A percentile compares a stretch with the other conserved stretches of the same genome.
Conservation (phyloP, 2,888 invertebrate species). For the Xestia ashworthii region DNA sequence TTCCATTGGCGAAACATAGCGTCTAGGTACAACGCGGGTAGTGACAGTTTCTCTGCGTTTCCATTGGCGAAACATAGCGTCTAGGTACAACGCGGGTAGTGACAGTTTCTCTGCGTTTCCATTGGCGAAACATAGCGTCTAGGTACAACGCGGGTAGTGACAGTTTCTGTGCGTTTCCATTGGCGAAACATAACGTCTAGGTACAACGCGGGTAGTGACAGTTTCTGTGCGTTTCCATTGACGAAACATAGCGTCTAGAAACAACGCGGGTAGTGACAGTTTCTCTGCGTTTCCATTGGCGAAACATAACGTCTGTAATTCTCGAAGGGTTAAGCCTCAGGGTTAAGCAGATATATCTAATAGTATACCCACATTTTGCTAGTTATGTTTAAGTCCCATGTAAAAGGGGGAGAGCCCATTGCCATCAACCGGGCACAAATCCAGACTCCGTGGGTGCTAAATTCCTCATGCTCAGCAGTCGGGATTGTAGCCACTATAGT, state of each 20-base stretch:
- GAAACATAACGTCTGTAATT: too few species aligned
- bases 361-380: too few species aligned
- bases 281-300: neutral
- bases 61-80: neutral
- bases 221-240: neutral
- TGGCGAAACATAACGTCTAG: neutral
- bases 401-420: too few species aligned
- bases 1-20: too few species aligned
- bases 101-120: neutral
- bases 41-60: neutral
- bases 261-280: neutral
- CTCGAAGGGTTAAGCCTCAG: too few species aligned
- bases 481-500: too few species aligned
- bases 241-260: too few species aligned
- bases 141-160: neutral
- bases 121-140: neutral
- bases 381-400: too few species aligned
- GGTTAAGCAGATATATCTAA: too few species aligned
- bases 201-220: neutral
- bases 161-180: neutral
- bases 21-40: neutral
- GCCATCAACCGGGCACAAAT: too few species aligned
- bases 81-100: neutral
- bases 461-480: too few species aligned
- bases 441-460: too few species aligned